phyloP scores from a whole-genome alignment of 2,113 vertebrate genomes.

The Chitala chitala region DNA sequence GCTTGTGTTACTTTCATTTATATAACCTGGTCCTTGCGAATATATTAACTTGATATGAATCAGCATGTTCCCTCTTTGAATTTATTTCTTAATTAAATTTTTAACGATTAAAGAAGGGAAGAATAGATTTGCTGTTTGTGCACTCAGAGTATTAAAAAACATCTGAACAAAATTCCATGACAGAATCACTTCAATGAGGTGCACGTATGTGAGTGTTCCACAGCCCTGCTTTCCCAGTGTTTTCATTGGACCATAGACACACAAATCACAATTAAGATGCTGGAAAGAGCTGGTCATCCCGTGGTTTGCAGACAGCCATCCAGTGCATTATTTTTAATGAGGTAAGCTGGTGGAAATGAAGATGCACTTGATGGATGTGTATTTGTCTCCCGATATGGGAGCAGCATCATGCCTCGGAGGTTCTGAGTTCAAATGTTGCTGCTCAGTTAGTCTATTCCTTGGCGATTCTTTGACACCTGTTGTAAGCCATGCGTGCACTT shows the following conservation, averaged over 20 bases:
- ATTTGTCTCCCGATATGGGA: no score
- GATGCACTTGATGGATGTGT: neutral
- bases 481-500: no score
- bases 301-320: conserved; percentile 1
- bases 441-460: no score
- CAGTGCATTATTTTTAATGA: conserved; percentile 19
- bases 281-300: neutral
- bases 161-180: neutral
- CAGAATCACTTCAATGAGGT: conserved; percentile 52
- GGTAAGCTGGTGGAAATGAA: conserved; percentile 19
- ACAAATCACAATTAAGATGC: conserved; percentile 41
- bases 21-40: neutral
- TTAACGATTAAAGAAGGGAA: neutral
- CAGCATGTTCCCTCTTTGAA: neutral
- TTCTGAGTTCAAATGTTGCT: no score
- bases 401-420: no score
- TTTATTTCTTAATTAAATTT: neutral
- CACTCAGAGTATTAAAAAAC: neutral
- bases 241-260: conserved; percentile 31
- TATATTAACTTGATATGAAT: neutral
- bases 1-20: neutral
- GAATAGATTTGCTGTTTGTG: neutral
- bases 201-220: conserved; percentile 50
- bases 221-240: conserved; percentile 42
- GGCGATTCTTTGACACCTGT: no score